A percentile compares a stretch with the other conserved stretches of the same genome.
Evolutionary conservation across 2,888 invertebrate species (phyloP).

Genomic region (Cosmia pyralina): DNA sequence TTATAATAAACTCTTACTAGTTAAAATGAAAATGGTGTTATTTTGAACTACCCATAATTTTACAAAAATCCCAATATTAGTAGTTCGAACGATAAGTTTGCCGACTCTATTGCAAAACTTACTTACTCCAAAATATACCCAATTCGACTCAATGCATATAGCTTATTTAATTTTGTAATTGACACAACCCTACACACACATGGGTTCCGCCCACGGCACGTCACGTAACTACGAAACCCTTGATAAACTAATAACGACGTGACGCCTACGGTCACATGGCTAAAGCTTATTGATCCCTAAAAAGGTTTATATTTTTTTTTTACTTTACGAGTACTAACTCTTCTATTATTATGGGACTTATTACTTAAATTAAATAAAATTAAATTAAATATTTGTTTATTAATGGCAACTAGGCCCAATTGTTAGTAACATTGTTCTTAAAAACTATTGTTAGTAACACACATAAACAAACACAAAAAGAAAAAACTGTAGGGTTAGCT

Average conservation of each 20-base stretch:
- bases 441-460: too few relatives aligned
- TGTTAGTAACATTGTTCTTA: too few relatives aligned
- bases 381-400: too few relatives aligned
- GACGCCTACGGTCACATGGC: conserved; percentile 8
- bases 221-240: conserved; percentile 52
- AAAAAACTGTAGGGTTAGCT: too few relatives aligned
- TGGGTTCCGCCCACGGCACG: conserved; percentile 13
- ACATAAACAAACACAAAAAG: too few relatives aligned
- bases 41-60: not conserved
- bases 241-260: conserved; percentile 52
- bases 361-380: too few relatives aligned
- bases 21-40: not conserved
- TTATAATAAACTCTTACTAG: not conserved
- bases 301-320: not conserved
- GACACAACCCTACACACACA: not conserved
- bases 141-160: not conserved
- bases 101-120: not conserved
- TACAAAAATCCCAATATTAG: not conserved
- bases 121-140: not conserved
- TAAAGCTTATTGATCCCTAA: conserved; percentile 24
- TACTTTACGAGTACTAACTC: not conserved
- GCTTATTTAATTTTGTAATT: conserved; percentile 20
- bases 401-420: too few relatives aligned
- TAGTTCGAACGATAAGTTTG: not conserved
- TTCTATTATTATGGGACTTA: too few relatives aligned